Evolutionary conservation across 2,888 invertebrate species (phyloP), one percentile per base, ranked within the genome.

Genomic region (Pyrrhosoma nymphula): DNA sequence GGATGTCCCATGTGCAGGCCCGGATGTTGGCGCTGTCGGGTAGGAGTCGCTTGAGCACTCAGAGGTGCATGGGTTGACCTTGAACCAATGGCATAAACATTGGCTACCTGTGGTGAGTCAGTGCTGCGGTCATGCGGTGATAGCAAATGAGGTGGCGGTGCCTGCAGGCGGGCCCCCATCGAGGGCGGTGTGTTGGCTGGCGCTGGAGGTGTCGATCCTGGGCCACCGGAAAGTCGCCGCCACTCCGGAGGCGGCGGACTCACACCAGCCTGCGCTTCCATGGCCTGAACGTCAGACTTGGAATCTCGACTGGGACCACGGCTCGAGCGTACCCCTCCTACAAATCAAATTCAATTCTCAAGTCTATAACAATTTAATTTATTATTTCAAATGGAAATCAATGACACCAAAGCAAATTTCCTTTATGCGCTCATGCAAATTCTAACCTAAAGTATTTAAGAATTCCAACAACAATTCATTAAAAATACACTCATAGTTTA

Each of bases 191-290:
- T 69, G 75, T 47, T 93, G 26, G 93, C 39, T 47, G 93, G 93
- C 47, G 63, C 93, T 16, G 93, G 93, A n/a, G 93, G 69, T 26
- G 93, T 93, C 8, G 95, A 95, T 0, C 97, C 97, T 95, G 97
- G 97, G 56, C 97, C 95, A 97, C 0, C 96, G 0, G 96, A 96
- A 14, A 97, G 97, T 88, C 98, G 97, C 95, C 98, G 97, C 96
- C 98, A 97, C 97, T 98, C 98, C 96, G 98, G 97, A 60, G 98
- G 98, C 12, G 60, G 60, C 96, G 98, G 98, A 97, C 98, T 98
- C 95, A 98, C 97, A 96, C 97, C 98, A 96, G 98, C 98, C 95
- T 97, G 97, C 2, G 91, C 91, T 56, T 90, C 95, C 91, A 95
- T 30, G 20, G 90, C 95, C 95, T 95, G 90, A 56, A 82, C 95